Conservation (phyloP, 53 echinoderm and acorn worm genomes). For the Luidia sarsii region DNA sequence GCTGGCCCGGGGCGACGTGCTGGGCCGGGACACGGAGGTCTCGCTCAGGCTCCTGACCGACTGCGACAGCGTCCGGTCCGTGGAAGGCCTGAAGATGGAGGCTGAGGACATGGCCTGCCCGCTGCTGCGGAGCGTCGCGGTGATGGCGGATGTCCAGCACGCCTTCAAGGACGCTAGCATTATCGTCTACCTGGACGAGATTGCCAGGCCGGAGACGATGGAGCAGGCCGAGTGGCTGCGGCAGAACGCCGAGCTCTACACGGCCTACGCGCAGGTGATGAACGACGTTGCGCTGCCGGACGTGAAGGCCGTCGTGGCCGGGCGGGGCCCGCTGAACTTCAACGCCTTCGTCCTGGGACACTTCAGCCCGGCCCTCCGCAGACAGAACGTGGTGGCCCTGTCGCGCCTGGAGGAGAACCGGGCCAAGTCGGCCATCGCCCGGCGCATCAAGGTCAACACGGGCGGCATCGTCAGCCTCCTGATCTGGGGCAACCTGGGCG, state of each 20-base stretch:
- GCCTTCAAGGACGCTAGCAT: constrained; percentile 77
- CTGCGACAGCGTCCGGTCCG: constrained; percentile 44
- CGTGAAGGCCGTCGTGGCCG: constrained; percentile 83
- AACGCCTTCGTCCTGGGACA: constrained; percentile 83
- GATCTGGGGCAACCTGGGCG: constrained; percentile 91
- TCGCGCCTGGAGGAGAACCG: constrained; percentile 85
- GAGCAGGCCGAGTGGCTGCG: constrained; percentile 69
- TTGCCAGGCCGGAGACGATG: constrained; percentile 67
- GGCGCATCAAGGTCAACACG: constrained; percentile 86
- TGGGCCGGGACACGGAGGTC: constrained; percentile 72
- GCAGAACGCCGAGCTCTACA: constrained; percentile 61
- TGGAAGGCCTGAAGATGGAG: constrained; percentile 84
- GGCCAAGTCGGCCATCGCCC: constrained; percentile 87
- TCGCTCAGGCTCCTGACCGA: constrained; percentile 72
- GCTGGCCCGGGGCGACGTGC: constrained; percentile 86
- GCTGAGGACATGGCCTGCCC: constrained; percentile 82
- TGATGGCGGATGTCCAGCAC: constrained; percentile 68
- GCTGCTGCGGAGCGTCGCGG: constrained; percentile 70
- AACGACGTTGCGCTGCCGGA: constrained; percentile 67
- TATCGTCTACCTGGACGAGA: constrained; percentile 83
- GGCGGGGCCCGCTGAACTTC: constrained; percentile 85
- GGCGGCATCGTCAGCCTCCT: constrained; percentile 81
- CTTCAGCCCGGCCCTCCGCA: constrained; percentile 67
- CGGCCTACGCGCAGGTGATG: constrained; percentile 70
- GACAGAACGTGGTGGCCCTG: constrained; percentile 86